These are phyloP conservation scores for Chrysopa pallens DNA, from an alignment of 1,140 invertebrate genomes.

Conservation along the genomic window DNA sequence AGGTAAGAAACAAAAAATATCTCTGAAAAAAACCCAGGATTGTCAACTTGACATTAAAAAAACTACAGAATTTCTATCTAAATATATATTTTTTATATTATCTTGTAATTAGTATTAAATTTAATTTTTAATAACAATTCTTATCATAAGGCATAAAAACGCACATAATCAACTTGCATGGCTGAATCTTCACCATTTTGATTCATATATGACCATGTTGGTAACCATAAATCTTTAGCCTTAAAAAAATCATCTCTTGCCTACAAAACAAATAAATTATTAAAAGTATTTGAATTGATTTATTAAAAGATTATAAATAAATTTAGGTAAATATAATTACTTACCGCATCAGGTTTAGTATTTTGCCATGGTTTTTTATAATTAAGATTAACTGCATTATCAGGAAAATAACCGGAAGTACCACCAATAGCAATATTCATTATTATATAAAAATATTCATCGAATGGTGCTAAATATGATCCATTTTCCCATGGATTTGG, in stretches of 20 bases:
- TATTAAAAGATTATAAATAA: too few species aligned
- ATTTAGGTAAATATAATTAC: too few species aligned
- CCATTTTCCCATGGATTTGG: conserved; percentile 16
- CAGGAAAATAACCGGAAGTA: conserved; percentile 27
- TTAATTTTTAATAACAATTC: too few species aligned
- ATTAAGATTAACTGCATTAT: conserved; percentile 15
- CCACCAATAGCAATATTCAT: conserved; percentile 29
- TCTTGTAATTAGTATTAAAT: too few species aligned
- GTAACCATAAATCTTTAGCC: conserved; percentile 22
- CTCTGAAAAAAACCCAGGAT: too few species aligned
- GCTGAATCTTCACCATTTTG: conserved; percentile 20
- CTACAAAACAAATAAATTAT: conserved; percentile 1
- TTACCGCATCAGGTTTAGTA: conserved; percentile 9
- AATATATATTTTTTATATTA: too few species aligned
- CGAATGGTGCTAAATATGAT: conserved; percentile 26
- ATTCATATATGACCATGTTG: conserved; percentile 24
- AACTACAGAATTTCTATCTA: too few species aligned
- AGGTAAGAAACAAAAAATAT: too few species aligned
- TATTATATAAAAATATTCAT: conserved; percentile 30
- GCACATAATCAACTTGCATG: conserved; percentile 37
- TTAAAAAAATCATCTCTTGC: conserved; percentile 27
- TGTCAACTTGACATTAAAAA: too few species aligned
- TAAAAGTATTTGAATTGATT: too few species aligned
- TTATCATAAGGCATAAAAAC: conserved; percentile 30
- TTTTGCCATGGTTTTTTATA: conserved; percentile 28